Evolutionary conservation across 2,113 vertebrate genomes (phyloP).

Genomic region (Rallus limicola): DNA sequence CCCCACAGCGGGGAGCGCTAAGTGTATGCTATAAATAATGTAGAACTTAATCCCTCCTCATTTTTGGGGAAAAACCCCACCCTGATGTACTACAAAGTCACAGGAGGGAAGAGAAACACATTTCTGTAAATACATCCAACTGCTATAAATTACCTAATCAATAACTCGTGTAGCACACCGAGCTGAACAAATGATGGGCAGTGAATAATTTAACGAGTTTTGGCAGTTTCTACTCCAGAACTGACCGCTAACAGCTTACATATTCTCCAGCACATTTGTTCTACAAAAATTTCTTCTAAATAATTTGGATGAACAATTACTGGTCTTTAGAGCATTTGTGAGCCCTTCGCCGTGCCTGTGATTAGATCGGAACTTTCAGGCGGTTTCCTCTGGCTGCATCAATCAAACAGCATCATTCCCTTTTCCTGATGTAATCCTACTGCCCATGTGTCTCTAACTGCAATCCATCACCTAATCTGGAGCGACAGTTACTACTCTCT

Average conservation of each 20-base stretch:
- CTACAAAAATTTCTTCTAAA: background rate
- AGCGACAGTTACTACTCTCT: background rate
- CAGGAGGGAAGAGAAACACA: background rate
- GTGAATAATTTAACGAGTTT: constrained; percentile 35
- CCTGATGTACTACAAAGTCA: background rate
- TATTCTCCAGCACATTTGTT: background rate
- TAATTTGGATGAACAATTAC: constrained; percentile 1
- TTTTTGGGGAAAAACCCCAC: background rate
- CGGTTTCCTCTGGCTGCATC: background rate
- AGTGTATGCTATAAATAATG: background rate
- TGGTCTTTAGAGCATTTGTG: background rate
- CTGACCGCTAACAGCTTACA: background rate
- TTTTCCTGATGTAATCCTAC: background rate
- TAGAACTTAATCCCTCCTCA: background rate
- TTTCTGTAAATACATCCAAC: background rate
- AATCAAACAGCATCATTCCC: background rate
- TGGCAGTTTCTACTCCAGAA: background rate
- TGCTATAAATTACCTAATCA: background rate
- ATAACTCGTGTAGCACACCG: background rate
- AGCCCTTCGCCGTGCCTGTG: background rate
- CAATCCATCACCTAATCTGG: background rate
- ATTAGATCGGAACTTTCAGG: constrained; percentile 11
- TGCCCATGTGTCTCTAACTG: background rate
- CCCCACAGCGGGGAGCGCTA: background rate
- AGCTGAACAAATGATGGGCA: background rate